Percentiles rank a stretch among this genome's conserved stretches.
Conservation (phyloP, 1,140 invertebrate genomes). For the Calliopsis andreniformis region DNA sequence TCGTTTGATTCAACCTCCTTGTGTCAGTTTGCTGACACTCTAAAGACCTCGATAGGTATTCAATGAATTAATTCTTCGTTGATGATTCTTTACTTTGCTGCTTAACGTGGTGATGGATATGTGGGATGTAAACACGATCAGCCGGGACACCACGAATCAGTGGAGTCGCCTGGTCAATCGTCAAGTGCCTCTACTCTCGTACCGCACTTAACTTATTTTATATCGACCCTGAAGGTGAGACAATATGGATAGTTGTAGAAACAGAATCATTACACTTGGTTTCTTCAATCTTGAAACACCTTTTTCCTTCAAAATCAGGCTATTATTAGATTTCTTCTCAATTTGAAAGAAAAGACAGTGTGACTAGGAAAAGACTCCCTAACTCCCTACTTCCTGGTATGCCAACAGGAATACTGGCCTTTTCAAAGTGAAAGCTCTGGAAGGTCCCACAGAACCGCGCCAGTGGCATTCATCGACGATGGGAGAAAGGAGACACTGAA, state of each 20-base stretch:
- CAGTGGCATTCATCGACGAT: constrained; percentile 53
- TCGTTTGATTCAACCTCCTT: neutral
- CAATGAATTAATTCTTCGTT: constrained; percentile 53
- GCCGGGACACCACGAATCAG: constrained; percentile 76
- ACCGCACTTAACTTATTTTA: constrained; percentile 86
- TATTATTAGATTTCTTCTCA: too few species aligned
- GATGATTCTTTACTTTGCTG: constrained; percentile 53
- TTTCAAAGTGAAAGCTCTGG: constrained; percentile 71
- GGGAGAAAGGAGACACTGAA: constrained; percentile 24
- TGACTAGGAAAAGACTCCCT: too few species aligned
- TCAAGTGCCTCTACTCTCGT: constrained; percentile 83
- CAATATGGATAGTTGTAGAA: neutral
- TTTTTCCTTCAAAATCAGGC: neutral
- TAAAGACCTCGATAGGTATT: constrained; percentile 33
- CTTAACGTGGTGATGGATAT: constrained; percentile 51
- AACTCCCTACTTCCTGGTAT: too few species aligned
- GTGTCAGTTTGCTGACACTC: neutral
- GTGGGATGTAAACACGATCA: constrained; percentile 59
- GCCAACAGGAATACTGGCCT: constrained; percentile 80
- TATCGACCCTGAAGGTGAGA: constrained; percentile 88
- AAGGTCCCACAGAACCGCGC: constrained; percentile 63
- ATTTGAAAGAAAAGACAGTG: too few species aligned
- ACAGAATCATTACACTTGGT: neutral
- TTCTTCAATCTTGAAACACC: neutral
- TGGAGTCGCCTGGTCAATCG: constrained; percentile 82